These are phyloP conservation scores for Epistrophe grossulariae DNA, from an alignment of 2,888 invertebrate genomes.

Conservation along the genomic window DNA sequence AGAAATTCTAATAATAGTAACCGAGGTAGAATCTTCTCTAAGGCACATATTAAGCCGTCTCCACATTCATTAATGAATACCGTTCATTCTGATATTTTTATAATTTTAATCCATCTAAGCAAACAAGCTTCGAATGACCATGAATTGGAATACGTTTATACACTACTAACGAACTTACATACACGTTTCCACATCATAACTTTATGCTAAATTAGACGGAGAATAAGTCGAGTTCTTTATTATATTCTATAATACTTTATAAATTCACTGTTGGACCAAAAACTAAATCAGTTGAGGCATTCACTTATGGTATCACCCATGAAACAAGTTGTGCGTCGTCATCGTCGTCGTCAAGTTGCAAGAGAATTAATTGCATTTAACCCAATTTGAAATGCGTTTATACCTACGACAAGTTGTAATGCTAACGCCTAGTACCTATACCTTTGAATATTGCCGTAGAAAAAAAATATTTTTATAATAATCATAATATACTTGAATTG, in stretches of 20 bases:
- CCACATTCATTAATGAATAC: slow-evolving; percentile 3
- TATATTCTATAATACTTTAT: not conserved
- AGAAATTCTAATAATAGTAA: not conserved
- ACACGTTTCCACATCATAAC: not conserved
- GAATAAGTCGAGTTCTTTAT: not conserved
- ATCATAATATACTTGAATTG: slow-evolving; percentile 18
- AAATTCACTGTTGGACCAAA: slow-evolving; percentile 31
- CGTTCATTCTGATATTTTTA: slow-evolving; percentile 39
- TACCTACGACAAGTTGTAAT: not conserved
- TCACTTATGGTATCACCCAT: slow-evolving; percentile 26
- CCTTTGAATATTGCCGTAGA: not conserved
- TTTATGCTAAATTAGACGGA: not conserved
- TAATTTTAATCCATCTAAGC: not conserved
- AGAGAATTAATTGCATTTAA: slow-evolving; percentile 41
- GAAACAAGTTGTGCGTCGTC: slow-evolving; percentile 9
- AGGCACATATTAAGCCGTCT: not conserved
- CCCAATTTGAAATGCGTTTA: slow-evolving; percentile 42
- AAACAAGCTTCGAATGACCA: slow-evolving; percentile 36
- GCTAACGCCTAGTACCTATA: slow-evolving; percentile 29
- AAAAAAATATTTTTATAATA: not conserved
- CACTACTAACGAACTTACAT: slow-evolving; percentile 6
- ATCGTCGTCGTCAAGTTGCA: not conserved
- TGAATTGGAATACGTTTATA: slow-evolving; percentile 41
- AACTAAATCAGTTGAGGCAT: slow-evolving; percentile 21
- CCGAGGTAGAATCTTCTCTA: not conserved